Conservation (phyloP, 2,113 vertebrate species). For the Ophiodon elongatus region DNA sequence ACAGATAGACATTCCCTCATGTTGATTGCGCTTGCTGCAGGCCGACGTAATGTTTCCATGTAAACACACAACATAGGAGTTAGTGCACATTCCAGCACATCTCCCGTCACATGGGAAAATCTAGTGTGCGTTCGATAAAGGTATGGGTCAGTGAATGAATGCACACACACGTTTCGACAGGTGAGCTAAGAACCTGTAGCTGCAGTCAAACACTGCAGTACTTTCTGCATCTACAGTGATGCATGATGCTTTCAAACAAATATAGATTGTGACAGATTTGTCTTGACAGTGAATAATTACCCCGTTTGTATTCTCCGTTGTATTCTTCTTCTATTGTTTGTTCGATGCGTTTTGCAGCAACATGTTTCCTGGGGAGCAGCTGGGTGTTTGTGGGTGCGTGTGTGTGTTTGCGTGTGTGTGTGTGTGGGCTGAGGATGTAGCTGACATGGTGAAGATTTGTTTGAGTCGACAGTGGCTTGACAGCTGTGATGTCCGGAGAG, state of each 20-base stretch:
- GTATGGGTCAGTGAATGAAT: conserved; percentile 9
- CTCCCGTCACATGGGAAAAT: conserved; percentile 61
- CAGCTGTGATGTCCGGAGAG: conserved; percentile 64
- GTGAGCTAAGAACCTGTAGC: background rate
- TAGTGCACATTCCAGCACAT: conserved; percentile 38
- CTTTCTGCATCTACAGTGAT: conserved; percentile 30
- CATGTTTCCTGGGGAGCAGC: conserved; percentile 48
- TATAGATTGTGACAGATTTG: conserved; percentile 44
- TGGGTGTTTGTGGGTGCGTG: conserved; percentile 36
- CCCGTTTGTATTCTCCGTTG: background rate
- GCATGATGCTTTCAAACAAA: conserved; percentile 30
- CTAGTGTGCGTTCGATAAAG: conserved; percentile 26
- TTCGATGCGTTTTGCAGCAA: background rate
- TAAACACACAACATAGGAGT: conserved; percentile 53
- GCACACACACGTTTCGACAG: conserved; percentile 17
- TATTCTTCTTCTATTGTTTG: conserved; percentile 14
- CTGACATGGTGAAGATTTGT: conserved; percentile 59
- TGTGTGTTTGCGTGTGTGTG: conserved; percentile 35
- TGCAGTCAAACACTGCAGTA: background rate
- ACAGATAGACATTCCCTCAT: conserved; percentile 26
- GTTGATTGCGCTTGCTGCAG: conserved; percentile 19
- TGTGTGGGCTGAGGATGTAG: conserved; percentile 21
- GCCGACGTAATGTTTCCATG: conserved; percentile 62
- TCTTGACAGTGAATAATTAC: conserved; percentile 42
- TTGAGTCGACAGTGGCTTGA: conserved; percentile 67